A percentile compares a stretch with the other conserved stretches of the same genome.
Evolutionary conservation across 2,113 vertebrate species (phyloP).

Genomic region (Planiliza haematocheilus): DNA sequence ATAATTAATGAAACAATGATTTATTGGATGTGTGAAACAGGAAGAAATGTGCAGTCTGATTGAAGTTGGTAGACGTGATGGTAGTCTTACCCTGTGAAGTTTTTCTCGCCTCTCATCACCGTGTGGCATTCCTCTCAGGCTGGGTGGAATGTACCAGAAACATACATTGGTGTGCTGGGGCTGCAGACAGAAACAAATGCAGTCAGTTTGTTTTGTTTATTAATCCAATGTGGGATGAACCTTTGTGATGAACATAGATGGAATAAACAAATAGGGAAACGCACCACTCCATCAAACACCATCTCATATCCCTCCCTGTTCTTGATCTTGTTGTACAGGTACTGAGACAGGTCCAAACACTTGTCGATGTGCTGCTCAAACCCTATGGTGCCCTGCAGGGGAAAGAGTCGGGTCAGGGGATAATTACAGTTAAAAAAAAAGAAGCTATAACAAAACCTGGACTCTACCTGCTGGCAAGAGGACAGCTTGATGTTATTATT

Average conservation of each 20-base stretch:
- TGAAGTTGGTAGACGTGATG: not conserved
- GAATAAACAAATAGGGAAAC: conserved; percentile 1
- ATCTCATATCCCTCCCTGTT: conserved; percentile 96
- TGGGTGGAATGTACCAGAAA: conserved; percentile 98
- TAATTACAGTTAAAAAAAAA: not conserved
- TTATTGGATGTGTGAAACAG: too few relatives aligned
- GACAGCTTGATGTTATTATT: too few relatives aligned
- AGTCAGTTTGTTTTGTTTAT: not conserved
- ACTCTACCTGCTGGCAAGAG: not conserved
- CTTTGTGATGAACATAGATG: not conserved
- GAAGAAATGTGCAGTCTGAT: too few relatives aligned
- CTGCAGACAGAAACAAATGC: conserved; percentile 75
- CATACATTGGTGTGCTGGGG: conserved; percentile 98
- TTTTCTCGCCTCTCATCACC: conserved; percentile 89
- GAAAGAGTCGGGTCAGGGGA: not conserved
- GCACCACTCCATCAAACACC: conserved; percentile 97
- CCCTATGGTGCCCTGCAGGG: conserved; percentile 92
- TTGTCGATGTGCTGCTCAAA: conserved; percentile 99
- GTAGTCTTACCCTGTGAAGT: conserved; percentile 87
- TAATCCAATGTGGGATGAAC: not conserved
- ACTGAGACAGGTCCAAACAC: conserved; percentile 95
- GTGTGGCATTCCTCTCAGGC: conserved; percentile 90
- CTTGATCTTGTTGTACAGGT: conserved; percentile 97
- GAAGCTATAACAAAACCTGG: not conserved
- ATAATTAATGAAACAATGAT: too few relatives aligned